A percentile compares a stretch with the other conserved stretches of the same genome.
Evolutionary conservation across 2,113 vertebrate species (phyloP).

Genomic region (Oreochromis aureus): DNA sequence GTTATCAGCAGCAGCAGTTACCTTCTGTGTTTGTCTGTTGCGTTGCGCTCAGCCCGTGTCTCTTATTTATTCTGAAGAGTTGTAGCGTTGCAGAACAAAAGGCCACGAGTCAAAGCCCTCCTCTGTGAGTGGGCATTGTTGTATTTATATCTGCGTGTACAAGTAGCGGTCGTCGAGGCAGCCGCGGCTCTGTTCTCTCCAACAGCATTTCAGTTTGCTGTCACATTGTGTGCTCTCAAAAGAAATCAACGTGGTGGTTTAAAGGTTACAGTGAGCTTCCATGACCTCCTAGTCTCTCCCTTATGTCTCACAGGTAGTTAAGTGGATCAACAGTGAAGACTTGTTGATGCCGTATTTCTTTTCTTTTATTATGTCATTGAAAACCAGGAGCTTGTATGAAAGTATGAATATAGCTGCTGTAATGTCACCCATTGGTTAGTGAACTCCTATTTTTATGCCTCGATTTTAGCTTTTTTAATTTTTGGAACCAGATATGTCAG

Average conservation of each 20-base stretch:
- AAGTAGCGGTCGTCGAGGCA: background rate
- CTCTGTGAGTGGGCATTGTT: slow-evolving; percentile 45
- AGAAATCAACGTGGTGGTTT: slow-evolving; percentile 5
- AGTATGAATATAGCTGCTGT: background rate
- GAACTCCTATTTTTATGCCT: background rate
- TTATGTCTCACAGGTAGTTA: background rate
- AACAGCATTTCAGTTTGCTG: background rate
- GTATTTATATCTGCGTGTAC: slow-evolving; percentile 31
- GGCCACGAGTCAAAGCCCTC: slow-evolving; percentile 34
- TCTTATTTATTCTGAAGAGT: slow-evolving; percentile 47
- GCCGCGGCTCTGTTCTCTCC: background rate
- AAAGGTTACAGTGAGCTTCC: slow-evolving; percentile 6
- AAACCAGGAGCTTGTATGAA: background rate
- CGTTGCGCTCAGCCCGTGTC: background rate
- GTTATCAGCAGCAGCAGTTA: background rate
- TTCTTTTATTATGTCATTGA: background rate
- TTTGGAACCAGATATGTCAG: background rate
- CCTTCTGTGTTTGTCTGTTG: background rate
- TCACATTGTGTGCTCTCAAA: slow-evolving; percentile 7
- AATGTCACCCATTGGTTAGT: background rate
- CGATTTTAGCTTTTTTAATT: background rate
- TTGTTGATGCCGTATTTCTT: background rate
- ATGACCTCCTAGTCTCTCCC: background rate
- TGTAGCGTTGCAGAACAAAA: slow-evolving; percentile 43
- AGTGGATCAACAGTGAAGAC: background rate